These are phyloP conservation scores for Calliscelio sp. DNA, from an alignment of 2,888 invertebrate species.

Conservation along the genomic window DNA sequence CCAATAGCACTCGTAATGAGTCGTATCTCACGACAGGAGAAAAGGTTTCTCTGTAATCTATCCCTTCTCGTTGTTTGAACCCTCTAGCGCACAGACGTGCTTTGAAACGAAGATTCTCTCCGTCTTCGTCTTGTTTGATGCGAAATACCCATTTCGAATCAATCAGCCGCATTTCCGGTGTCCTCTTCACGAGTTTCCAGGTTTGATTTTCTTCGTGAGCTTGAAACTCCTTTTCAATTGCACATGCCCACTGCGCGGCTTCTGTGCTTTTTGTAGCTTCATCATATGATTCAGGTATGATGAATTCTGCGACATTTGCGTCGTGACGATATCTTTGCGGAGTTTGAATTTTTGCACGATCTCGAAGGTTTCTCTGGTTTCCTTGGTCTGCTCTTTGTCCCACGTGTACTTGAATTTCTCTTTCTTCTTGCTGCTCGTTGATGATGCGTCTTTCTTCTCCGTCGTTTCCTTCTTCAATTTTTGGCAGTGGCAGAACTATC, in stretches of 20 bases:
- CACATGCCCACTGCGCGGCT: slow-evolving; percentile 42
- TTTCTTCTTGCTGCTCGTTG: slow-evolving; percentile 2
- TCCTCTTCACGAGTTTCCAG: slow-evolving; percentile 36
- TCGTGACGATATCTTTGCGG: slow-evolving; percentile 17
- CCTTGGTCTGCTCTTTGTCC: slow-evolving; percentile 22
- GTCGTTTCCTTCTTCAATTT: slow-evolving; percentile 26
- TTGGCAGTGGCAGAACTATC: slow-evolving; percentile 30
- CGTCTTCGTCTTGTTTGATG: slow-evolving; percentile 21
- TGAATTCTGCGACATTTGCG: slow-evolving; percentile 30
- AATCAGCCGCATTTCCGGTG: slow-evolving; percentile 22
- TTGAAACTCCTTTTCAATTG: slow-evolving; percentile 48
- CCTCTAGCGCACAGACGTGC: slow-evolving; percentile 35
- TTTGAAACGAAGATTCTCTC: slow-evolving; percentile 22
- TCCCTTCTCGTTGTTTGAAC: slow-evolving; percentile 34
- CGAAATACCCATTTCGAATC: slow-evolving; percentile 54
- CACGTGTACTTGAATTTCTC: slow-evolving; percentile 16
- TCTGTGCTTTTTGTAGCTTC: slow-evolving; percentile 35
- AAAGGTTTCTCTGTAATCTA: slow-evolving; percentile 66
- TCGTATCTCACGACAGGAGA: slow-evolving; percentile 68
- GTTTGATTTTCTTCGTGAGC: slow-evolving; percentile 41
- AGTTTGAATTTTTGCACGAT: slow-evolving; percentile 24
- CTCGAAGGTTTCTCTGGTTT: slow-evolving; percentile 29
- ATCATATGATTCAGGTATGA: slow-evolving; percentile 36
- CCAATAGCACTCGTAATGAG: slow-evolving; percentile 62
- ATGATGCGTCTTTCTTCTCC: slow-evolving; percentile 10